Conservation (phyloP, 2,797 vertebrate genomes). For the Amblyopsis hoosieri region DNA sequence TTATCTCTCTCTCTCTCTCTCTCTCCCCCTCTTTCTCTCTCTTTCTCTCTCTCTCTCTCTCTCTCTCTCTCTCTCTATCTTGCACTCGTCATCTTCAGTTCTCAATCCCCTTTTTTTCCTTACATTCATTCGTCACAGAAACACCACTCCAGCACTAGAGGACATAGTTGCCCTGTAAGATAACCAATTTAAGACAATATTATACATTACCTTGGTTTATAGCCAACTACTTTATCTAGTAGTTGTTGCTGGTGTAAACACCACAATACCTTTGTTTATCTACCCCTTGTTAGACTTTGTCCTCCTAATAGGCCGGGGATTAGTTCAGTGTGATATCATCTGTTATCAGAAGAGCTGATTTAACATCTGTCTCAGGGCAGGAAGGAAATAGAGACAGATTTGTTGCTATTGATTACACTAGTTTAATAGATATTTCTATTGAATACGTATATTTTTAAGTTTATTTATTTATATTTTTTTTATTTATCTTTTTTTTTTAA, state of each 20-base stretch:
- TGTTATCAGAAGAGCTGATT: no score
- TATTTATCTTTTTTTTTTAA: no score
- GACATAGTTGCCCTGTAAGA: no score
- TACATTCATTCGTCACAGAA: background rate
- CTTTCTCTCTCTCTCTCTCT: background rate
- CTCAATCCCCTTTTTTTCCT: background rate
- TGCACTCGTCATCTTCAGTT: background rate
- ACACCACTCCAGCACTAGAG: no score
- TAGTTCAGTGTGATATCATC: background rate
- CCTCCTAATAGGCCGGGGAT: background rate
- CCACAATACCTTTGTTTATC: constrained; percentile 18
- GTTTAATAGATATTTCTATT: no score
- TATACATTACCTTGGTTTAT: constrained; percentile 1
- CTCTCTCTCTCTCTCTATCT: constrained; percentile 4
- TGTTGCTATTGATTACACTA: no score
- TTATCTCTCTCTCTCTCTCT: constrained; percentile 7
- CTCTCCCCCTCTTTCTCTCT: constrained; percentile 1
- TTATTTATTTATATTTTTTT: no score
- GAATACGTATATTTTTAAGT: no score
- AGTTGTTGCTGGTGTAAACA: constrained; percentile 33
- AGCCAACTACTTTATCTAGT: constrained; percentile 29
- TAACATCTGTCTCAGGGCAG: no score
- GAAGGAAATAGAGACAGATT: no score
- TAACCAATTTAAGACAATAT: background rate
- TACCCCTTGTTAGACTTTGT: constrained; percentile 10